Evolutionary conservation across 2,888 invertebrate genomes (phyloP).

Genomic region (Drosophila kanekoi): DNA sequence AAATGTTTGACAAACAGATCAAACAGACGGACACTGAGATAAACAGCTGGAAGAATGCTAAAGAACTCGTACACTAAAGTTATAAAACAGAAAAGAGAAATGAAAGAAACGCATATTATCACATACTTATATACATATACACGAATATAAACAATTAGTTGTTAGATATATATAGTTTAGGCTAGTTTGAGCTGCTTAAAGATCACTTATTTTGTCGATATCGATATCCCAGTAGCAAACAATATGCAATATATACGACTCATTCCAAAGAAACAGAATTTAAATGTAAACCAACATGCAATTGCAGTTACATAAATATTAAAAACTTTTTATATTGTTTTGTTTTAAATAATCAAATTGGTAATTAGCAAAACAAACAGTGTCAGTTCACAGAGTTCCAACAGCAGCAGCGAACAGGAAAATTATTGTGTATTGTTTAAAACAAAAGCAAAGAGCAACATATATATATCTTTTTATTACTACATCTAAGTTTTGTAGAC

Average conservation of each 20-base stretch:
- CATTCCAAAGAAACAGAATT: slow-evolving; percentile 84
- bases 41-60: slow-evolving; percentile 69
- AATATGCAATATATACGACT: slow-evolving; percentile 76
- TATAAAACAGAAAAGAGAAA: slow-evolving; percentile 11
- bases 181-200: slow-evolving; percentile 58
- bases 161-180: slow-evolving; percentile 16
- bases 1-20: slow-evolving; percentile 33
- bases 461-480: slow-evolving; percentile 21
- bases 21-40: slow-evolving; percentile 34
- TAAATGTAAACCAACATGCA: slow-evolving; percentile 65
- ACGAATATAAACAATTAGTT: slow-evolving; percentile 3
- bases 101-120: slow-evolving; percentile 11
- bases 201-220: slow-evolving; percentile 79
- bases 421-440: slow-evolving; percentile 53
- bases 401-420: slow-evolving; percentile 30
- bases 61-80: slow-evolving; percentile 46
- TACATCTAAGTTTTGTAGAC: slow-evolving; percentile 46
- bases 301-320: slow-evolving; percentile 42
- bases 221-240: slow-evolving; percentile 29
- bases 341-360: slow-evolving; percentile 36
- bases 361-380: slow-evolving; percentile 44
- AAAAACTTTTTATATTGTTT: slow-evolving; percentile 22
- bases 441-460: slow-evolving; percentile 36
- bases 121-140: slow-evolving; percentile 6
- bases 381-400: slow-evolving; percentile 51